Evolutionary conservation across 2,113 vertebrate genomes (phyloP).

Genomic region (Ia io): DNA sequence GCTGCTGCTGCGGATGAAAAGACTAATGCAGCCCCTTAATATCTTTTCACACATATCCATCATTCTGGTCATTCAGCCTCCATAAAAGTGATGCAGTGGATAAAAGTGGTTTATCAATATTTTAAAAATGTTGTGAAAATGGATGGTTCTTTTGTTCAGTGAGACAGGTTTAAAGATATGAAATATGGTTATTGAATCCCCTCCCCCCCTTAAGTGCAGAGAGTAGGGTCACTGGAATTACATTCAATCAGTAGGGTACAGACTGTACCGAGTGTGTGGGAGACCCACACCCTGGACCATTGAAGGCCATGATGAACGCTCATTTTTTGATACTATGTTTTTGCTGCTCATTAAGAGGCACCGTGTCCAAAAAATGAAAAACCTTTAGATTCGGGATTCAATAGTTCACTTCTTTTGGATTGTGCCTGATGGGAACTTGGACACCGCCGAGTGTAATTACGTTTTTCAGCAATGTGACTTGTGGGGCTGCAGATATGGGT

Average conservation of each 20-base stretch:
- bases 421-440: constrained; percentile 16
- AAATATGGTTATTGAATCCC: constrained; percentile 4
- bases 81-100: neutral
- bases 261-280: neutral
- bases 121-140: constrained; percentile 18
- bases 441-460: neutral
- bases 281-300: neutral
- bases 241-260: neutral
- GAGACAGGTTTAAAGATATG: neutral
- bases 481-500: neutral
- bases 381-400: neutral
- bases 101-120: neutral
- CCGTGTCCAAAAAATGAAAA: neutral
- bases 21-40: neutral
- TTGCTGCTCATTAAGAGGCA: neutral
- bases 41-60: neutral
- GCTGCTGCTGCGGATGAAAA: neutral
- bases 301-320: neutral
- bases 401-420: constrained; percentile 28
- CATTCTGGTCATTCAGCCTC: neutral
- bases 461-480: constrained; percentile 12
- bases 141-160: neutral
- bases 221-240: neutral
- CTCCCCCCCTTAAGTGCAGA: neutral
- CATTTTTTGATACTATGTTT: neutral